Evolutionary conservation across 2,797 vertebrate genomes (phyloP), one percentile per base, ranked within the genome.

Genomic region (Rallus crepitans): DNA sequence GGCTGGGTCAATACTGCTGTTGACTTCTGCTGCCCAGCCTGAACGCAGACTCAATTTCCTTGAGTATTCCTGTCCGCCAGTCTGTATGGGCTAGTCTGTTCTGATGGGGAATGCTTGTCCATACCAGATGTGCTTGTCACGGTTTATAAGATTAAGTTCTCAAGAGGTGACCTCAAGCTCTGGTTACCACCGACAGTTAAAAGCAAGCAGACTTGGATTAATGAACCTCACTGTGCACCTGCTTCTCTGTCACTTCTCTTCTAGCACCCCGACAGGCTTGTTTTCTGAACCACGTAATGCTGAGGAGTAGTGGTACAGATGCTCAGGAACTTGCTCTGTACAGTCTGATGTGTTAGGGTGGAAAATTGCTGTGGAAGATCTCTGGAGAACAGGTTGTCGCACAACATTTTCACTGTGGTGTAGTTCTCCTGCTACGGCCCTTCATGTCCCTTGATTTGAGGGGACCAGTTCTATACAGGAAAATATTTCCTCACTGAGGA

Each of bases 381-480:
- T 47, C 80, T 23, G 5, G 52, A 27, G 71, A 40, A 31, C 7
- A 57, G 39, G 47, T 76, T 69, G 35, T 47, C 37, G 33, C 52
- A 6, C 0, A 0, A 1, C 5, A 20, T 79, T 94, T 60, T 63
- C 18, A 4, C 39, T 75, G 33, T 0, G 12, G 16, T 23, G 20
- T 31, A 13, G 47, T 71, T 12, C 12, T 87, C 39, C 35, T 3
- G 1, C 24, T 7, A 9, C 72, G 0, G 1, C 33, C 21, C 10
- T 33, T 50, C 4, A 28, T 2, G 20, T 18, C 31, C 1, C 27
- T 65, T 15, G 5, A 1, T 13, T 21, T 33, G 83, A 59, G 48
- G 60, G 20, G 48, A 23, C n/a, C 28, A 13, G 35, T 35, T 85
- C 24, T 39, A 7, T 19, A 20, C 31, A 30, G 47, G 47, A 31